Percentiles rank a stretch among this genome's conserved stretches.
phyloP scores from a whole-genome alignment of 2,888 invertebrate species.

The Microplitis manilae region DNA sequence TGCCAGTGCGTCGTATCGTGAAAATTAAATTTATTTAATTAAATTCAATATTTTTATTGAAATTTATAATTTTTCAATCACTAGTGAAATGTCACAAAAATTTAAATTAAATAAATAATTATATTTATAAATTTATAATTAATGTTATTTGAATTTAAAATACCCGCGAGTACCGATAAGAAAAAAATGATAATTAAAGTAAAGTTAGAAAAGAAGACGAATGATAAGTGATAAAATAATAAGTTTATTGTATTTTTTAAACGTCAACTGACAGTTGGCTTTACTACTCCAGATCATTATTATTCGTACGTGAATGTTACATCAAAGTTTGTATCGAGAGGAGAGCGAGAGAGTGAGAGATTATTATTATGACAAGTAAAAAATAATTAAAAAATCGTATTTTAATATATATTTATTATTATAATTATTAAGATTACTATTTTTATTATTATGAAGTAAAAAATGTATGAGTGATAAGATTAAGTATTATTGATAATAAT shows the following conservation, averaged over 20 bases:
- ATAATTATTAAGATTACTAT: neutral
- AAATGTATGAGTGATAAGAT: neutral
- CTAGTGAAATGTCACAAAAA: neutral
- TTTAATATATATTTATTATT: neutral
- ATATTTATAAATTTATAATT: neutral
- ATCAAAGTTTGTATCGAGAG: conserved; percentile 24
- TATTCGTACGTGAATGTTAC: conserved; percentile 8
- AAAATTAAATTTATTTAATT: conserved; percentile 18
- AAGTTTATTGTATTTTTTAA: neutral
- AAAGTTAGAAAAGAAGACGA: neutral
- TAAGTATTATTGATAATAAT: conserved; percentile 3
- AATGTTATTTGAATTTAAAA: neutral
- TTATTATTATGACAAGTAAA: neutral
- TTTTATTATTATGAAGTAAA: neutral
- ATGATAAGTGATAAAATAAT: neutral
- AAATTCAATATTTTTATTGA: neutral
- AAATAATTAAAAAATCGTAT: conserved; percentile 13
- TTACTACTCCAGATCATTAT: conserved; percentile 8
- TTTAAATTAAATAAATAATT: neutral
- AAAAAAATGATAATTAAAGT: neutral
- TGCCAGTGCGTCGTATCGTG: conserved; percentile 27
- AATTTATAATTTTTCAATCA: neutral
- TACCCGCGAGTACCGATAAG: neutral
- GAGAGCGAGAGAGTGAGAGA: conserved; percentile 22
- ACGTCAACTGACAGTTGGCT: conserved; percentile 17